phyloP scores from a whole-genome alignment of 2,797 vertebrate genomes.

The Catamblyrhynchus diadema region DNA sequence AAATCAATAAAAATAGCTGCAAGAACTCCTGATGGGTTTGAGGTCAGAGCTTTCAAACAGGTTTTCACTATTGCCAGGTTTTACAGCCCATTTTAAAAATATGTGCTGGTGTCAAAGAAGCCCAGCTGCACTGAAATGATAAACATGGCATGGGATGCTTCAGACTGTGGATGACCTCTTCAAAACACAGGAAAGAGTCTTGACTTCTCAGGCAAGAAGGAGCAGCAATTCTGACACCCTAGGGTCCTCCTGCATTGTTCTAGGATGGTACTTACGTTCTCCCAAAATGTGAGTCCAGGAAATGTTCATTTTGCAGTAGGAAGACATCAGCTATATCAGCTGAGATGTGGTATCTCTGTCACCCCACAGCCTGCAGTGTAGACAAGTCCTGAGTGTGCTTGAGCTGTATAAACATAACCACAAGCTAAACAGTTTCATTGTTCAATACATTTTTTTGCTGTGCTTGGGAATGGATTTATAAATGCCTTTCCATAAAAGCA shows the following conservation, averaged over 20 bases:
- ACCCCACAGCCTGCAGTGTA: background rate
- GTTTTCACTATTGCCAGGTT: background rate
- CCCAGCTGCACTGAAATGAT: background rate
- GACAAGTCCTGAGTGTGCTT: slow-evolving; percentile 8
- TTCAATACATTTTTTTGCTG: background rate
- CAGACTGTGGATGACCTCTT: background rate
- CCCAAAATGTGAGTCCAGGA: background rate
- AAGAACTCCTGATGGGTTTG: background rate
- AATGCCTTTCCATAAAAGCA: slow-evolving; percentile 18
- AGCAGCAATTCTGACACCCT: background rate
- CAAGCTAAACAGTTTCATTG: slow-evolving; percentile 7
- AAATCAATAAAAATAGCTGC: background rate
- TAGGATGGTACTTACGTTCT: background rate
- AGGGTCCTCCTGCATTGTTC: background rate
- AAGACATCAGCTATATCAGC: background rate
- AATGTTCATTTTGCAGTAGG: background rate
- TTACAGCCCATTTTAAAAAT: background rate
- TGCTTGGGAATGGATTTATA: background rate
- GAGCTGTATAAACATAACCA: background rate
- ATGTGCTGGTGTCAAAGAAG: background rate
- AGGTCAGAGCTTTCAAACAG: background rate
- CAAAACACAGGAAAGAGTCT: background rate
- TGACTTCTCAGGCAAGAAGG: background rate
- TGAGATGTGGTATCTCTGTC: background rate
- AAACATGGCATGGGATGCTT: background rate